phyloP scores from a whole-genome alignment of 2,113 vertebrate genomes.

The Phaethon lepturus region DNA sequence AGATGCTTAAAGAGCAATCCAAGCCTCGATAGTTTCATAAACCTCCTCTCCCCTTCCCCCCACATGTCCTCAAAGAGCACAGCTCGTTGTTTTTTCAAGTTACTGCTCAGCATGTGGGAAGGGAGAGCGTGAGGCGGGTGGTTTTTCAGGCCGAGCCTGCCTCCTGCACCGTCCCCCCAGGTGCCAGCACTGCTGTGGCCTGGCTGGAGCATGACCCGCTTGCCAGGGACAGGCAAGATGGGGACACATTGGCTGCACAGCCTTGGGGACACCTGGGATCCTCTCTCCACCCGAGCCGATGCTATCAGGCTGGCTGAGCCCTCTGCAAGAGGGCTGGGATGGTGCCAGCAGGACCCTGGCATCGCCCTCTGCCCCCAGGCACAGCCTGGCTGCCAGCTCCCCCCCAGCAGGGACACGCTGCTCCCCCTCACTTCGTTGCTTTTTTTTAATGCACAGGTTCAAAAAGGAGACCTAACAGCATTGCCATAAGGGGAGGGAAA shows the following conservation, averaged over 20 bases:
- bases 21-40: neutral
- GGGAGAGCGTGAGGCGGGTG: accelerated
- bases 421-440: neutral
- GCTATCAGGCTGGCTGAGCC: neutral
- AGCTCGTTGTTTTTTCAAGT: neutral
- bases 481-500: neutral
- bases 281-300: accelerated
- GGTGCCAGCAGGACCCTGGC: neutral
- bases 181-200: neutral
- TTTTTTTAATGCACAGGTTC: neutral
- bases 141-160: neutral
- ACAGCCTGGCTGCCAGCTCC: neutral
- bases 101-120: conserved; percentile 24
- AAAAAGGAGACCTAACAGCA: neutral
- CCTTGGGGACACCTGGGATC: neutral
- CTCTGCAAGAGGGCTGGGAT: neutral
- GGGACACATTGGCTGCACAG: accelerated
- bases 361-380: neutral
- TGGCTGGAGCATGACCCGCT: neutral
- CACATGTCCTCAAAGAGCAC: neutral
- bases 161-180: neutral
- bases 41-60: neutral
- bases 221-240: neutral
- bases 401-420: accelerated
- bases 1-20: neutral